Base-by-base conservation (phyloP, 2,888 invertebrate genomes). In the Nomada fucata region DNA sequence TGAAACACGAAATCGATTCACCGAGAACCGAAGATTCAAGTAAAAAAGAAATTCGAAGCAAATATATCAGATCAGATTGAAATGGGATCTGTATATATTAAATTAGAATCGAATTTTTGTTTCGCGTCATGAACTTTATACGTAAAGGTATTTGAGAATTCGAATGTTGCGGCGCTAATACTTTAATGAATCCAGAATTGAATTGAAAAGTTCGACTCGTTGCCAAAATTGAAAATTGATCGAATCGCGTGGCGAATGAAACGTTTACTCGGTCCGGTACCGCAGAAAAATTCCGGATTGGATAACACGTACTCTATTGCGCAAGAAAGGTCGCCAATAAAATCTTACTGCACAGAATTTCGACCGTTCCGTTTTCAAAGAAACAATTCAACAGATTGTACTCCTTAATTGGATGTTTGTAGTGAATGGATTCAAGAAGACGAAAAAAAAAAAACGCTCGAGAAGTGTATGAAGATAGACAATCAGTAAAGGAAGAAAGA, bases 341-440 rank as follows among this genome's bases (percentile, higher is more conserved):
- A 67, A 67, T 36, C 53, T 53, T 52, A 67, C 36, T 53, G 67
- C 67, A 1, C n/a, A 20, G 13, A 67, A 15, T 53, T 67, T 42
- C 36, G 15, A 9, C 15, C 18, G 11, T n/a, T 1, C n/a, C 2
- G n/a, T 20, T 9, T 53, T 42, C 67, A 7, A 15, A 20, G 4
- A 67, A 53, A 52, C 67, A 53, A 53, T 53, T 53, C 67, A 20
- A 36, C 36, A 29, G 15, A 53, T 67, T 67, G 36, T 29, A 1
- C 53, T 20, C 18, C 52, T 29, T 50, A 65, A 65, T 26, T 26
- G 53, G 13, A 67, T n/a, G n/a, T n/a, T 29, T 11, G 26, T n/a
- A 23, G 64, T 3, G 18, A 44, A 63, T 3, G 47, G 47, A 3
- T 15, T 11, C 2, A 15, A 47, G 11, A 15, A 47, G 15, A 2